Evolutionary conservation across 2,888 invertebrate genomes (phyloP).

Genomic region (Ypsolopha scabrella): DNA sequence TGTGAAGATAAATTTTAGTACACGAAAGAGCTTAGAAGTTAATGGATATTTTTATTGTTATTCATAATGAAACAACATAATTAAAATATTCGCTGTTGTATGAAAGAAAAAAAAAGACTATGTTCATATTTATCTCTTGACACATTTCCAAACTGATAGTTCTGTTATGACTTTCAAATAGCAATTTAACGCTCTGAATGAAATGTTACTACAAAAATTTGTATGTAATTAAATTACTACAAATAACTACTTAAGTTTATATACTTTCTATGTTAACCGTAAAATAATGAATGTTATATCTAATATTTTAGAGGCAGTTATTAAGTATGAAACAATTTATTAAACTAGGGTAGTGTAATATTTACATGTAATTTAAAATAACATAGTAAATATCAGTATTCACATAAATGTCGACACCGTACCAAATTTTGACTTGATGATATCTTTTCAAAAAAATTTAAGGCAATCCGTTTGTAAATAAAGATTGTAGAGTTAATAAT

Average conservation of each 20-base stretch:
- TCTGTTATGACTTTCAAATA: too few species aligned
- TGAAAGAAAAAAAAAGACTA: too few species aligned
- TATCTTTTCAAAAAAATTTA: conserved; percentile 31
- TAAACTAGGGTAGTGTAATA: not conserved
- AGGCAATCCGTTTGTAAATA: conserved; percentile 40
- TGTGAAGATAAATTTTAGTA: too few species aligned
- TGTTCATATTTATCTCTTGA: not conserved
- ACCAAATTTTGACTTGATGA: conserved; percentile 10
- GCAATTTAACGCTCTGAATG: not conserved
- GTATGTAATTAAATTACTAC: not conserved
- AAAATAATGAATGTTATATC: not conserved
- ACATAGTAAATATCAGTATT: conserved; percentile 29
- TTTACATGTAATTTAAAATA: conserved; percentile 5
- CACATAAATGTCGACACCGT: conserved; percentile 6
- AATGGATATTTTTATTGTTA: too few species aligned
- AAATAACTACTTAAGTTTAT: not conserved
- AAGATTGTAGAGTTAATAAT: conserved; percentile 59
- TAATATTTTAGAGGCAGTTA: not conserved
- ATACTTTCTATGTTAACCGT: not conserved
- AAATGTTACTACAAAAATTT: not conserved
- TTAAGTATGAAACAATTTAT: not conserved
- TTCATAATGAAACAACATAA: too few species aligned
- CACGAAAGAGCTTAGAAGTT: too few species aligned
- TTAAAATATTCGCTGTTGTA: too few species aligned
- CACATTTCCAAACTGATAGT: not conserved